Evolutionary conservation across 2,113 vertebrate genomes (phyloP).

Genomic region (Nothoprocta perdicaria): DNA sequence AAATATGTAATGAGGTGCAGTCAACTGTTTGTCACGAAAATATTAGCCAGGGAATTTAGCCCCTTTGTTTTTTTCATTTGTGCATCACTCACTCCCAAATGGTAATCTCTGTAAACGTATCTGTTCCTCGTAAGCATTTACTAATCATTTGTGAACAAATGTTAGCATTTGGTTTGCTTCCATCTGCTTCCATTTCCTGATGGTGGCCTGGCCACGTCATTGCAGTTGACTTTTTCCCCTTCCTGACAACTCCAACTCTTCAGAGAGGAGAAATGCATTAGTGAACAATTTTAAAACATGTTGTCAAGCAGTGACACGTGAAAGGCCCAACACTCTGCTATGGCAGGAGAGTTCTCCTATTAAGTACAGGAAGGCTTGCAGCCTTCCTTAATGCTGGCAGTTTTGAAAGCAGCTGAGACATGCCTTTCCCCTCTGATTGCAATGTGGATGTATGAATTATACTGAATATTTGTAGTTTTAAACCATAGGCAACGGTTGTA

Average conservation of each 20-base stretch:
- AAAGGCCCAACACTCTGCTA: neutral
- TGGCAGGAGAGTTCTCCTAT: neutral
- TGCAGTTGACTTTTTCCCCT: neutral
- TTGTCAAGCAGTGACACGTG: neutral
- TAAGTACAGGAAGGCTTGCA: neutral
- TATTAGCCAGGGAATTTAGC: slow-evolving; percentile 1
- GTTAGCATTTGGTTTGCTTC: slow-evolving; percentile 50
- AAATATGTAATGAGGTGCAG: neutral
- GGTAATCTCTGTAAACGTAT: slow-evolving; percentile 10
- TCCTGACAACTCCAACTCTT: slow-evolving; percentile 17
- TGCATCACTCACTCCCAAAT: slow-evolving; percentile 53
- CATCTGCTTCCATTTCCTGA: slow-evolving; percentile 42
- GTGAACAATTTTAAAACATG: neutral
- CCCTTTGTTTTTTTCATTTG: neutral
- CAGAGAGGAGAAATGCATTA: neutral
- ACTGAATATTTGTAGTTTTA: neutral
- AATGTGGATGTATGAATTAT: neutral
- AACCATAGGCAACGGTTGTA: neutral
- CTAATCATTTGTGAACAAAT: slow-evolving; percentile 60
- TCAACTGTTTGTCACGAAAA: slow-evolving; percentile 5
- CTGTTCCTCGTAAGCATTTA: slow-evolving; percentile 53
- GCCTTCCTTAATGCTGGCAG: neutral
- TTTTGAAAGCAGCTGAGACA: neutral
- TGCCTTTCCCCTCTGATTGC: neutral
- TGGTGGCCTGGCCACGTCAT: neutral